Evolutionary conservation across 2,113 vertebrate species (phyloP), one percentile per base, ranked within the genome.

Genomic region (Craseonycteris thonglongyai): DNA sequence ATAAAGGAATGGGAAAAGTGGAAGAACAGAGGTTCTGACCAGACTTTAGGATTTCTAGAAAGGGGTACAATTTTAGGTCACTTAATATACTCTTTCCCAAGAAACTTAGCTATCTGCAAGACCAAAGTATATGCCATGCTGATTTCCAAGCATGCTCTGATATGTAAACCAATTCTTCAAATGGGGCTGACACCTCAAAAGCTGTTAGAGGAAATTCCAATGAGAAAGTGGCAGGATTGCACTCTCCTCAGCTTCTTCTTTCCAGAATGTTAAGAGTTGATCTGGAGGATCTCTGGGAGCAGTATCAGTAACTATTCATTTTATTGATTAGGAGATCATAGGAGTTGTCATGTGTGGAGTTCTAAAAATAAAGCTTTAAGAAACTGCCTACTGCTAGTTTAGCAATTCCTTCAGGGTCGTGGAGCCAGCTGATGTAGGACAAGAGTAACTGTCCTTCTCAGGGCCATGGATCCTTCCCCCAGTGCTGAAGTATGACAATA

Each of bases 311-410:
- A 66, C 35, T 86, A 38, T 93, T 82, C 24, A 86, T 89, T 83
- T 89, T 58, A 76, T 54, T 91, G 40, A 71, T 49, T 63, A 21
- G 54, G 68, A 93, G 26, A 82, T 42, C 47, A 54, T 30, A 12
- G 18, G 35, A 26, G 16, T 75, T 75, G 56, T 74, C 6, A 10
- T 24, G 19, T 24, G 30, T 84, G 2, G 33, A 74, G 58, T n/a
- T 93, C 49, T 95, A 49, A 94, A 97, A 96, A 61, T 28, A 91
- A 84, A 94, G 91, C 35, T 72, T 82, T 63, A 75, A 94, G 75
- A 96, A 96, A 96, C 61, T 91, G 40, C 28, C 42, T 83, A 82
- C 51, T 94, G 79, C 68, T 85, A 59, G 40, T 79, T 88, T 40
- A 82, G 56, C 76, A 88, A 89, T 65, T 88, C 82, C 88, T 35